These are phyloP conservation scores for Pachyseris speciosa DNA, from an alignment of 64 coral and sea anemone species.

Conservation along the genomic window DNA sequence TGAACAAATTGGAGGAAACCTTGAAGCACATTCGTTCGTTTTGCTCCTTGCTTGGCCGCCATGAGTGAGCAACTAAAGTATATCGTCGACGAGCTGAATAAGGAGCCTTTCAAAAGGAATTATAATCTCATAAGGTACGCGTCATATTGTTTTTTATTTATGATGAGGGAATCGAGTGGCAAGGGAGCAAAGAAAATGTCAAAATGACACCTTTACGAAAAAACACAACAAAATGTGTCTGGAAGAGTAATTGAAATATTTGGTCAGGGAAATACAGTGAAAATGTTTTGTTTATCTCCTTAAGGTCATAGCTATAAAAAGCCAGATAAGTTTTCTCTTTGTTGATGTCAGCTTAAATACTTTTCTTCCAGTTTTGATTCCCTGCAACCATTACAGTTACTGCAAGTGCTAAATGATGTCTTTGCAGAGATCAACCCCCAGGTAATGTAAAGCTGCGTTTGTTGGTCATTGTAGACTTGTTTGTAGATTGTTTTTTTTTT, in stretches of 20 bases:
- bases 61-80: constrained; percentile 99
- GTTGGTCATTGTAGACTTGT: no score
- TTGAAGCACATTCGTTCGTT: not conserved
- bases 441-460: constrained; percentile 21
- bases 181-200: no score
- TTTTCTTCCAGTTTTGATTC: constrained; percentile 97
- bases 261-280: no score
- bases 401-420: constrained; percentile 98
- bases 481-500: no score
- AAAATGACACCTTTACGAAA: no score
- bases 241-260: no score
- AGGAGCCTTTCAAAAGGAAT: constrained; percentile 97
- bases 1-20: not conserved
- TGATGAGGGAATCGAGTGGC: no score
- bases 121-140: constrained; percentile 99
- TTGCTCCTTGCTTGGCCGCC: not conserved
- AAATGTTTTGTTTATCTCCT: no score
- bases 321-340: not conserved
- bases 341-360: not conserved
- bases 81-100: constrained; percentile 95
- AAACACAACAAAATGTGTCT: no score
- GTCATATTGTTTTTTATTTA: not conserved
- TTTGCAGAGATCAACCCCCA: constrained; percentile 97
- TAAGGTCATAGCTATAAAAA: no score
- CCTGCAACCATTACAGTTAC: constrained; percentile 79